These are phyloP conservation scores for Pungitius pungitius DNA, from an alignment of 2,113 vertebrate genomes.

Conservation along the genomic window DNA sequence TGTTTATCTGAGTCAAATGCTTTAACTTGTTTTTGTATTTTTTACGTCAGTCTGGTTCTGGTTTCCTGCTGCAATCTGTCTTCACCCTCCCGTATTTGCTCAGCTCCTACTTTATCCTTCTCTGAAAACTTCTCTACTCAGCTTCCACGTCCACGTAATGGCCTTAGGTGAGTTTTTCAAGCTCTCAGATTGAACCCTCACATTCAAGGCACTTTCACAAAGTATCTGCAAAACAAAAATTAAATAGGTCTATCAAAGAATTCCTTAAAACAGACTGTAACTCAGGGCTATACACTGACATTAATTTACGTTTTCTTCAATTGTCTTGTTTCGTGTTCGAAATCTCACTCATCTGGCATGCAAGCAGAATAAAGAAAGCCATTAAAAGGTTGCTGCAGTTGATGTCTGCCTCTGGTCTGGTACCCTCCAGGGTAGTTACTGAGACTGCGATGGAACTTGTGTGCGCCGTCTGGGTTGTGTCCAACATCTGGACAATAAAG, in stretches of 20 bases:
- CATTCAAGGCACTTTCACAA: neutral
- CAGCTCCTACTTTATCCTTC: neutral
- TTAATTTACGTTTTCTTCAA: constrained; percentile 23
- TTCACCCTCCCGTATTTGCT: neutral
- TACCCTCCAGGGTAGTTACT: constrained; percentile 23
- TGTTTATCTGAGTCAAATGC: neutral
- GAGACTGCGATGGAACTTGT: constrained; percentile 25
- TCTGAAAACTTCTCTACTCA: neutral
- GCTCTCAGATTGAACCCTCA: neutral
- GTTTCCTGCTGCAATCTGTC: constrained; percentile 6
- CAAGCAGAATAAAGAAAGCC: constrained; percentile 23
- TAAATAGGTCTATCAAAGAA: neutral
- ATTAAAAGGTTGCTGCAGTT: constrained; percentile 36
- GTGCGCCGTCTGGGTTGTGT: constrained; percentile 22
- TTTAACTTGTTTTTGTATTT: neutral
- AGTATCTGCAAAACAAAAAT: neutral
- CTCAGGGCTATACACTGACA: constrained; percentile 3
- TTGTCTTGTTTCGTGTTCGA: neutral
- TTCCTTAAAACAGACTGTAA: constrained; percentile 1
- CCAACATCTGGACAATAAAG: constrained; percentile 43
- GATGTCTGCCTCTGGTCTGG: constrained; percentile 33
- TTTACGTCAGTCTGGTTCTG: constrained; percentile 5
- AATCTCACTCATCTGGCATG: constrained; percentile 50
- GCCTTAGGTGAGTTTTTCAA: neutral
- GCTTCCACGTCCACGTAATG: neutral